These are phyloP conservation scores for Chrosomus eos DNA, from an alignment of 2,797 vertebrate genomes.

Conservation along the genomic window DNA sequence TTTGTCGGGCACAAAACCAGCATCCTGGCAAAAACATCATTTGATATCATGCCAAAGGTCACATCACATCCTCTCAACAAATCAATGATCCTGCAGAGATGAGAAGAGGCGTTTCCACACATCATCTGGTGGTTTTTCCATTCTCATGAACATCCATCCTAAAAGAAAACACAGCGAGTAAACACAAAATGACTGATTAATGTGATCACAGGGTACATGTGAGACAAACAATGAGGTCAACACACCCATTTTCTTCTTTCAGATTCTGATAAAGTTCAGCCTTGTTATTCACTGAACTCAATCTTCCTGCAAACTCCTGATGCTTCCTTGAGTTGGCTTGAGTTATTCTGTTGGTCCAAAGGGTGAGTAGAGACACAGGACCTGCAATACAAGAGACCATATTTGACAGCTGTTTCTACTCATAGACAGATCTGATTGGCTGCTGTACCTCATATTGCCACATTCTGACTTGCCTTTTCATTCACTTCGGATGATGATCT, in stretches of 20 bases:
- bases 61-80: slow-evolving; percentile 26
- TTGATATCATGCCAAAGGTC: slow-evolving; percentile 35
- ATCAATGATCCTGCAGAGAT: slow-evolving; percentile 35
- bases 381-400: slow-evolving; percentile 73
- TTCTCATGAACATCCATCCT: slow-evolving; percentile 95
- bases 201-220: not conserved
- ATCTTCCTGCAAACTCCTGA: slow-evolving; percentile 92
- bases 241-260: slow-evolving; percentile 97
- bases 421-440: not conserved
- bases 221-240: slow-evolving; percentile 27
- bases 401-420: not conserved
- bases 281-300: slow-evolving; percentile 93
- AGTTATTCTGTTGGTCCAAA: slow-evolving; percentile 97
- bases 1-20: slow-evolving; percentile 19
- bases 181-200: slow-evolving; percentile 6
- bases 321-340: slow-evolving; percentile 95
- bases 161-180: slow-evolving; percentile 40
- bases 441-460: not conserved
- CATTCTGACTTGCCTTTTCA: slow-evolving; percentile 23
- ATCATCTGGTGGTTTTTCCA: slow-evolving; percentile 92
- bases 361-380: slow-evolving; percentile 90
- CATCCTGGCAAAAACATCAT: slow-evolving; percentile 22
- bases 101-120: slow-evolving; percentile 38
- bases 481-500: slow-evolving; percentile 5
- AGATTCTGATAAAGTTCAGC: slow-evolving; percentile 96